Base-by-base conservation (phyloP, 2,113 vertebrate genomes). In the Halcyon malimbica region DNA sequence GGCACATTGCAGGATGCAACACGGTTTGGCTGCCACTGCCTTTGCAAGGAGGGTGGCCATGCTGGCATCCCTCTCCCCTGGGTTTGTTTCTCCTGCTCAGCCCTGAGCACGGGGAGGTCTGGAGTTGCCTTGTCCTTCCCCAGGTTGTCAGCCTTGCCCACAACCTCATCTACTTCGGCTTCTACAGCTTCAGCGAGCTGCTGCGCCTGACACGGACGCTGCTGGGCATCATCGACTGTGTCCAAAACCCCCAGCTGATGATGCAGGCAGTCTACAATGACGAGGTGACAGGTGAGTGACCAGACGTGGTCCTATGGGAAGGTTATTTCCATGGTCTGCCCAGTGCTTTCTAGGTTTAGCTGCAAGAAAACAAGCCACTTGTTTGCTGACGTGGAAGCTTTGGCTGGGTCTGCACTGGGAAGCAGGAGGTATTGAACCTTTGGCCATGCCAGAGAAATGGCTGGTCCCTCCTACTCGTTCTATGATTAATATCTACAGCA, bases 171-270 rank as follows among this genome's bases (percentile, higher is more conserved):
- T 99, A 99, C 98, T 99, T 99, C 91, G 99, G 99, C 68, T 99
- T 99, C 99, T 99, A 99, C 96, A 99, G 99, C 97, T 99, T 99
- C 97, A 99, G 99, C 18, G 99, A 99, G 97, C 98, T 99, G 71
- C 98, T 99, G 90, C 97, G 99, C 87, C 98, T 99, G 93, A 99
- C 99, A 0, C 98, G 99, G 82, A 99, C 99, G 0, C 98, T 99
- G 86, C 97, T 99, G 78, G 99, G 99, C 83, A 99, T 99, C 94
- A 99, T 99, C 1, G 99, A 99, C 98, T 99, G 99, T 1, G 98
- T 99, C 48, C 99, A 99, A 48, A 99, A 98, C 20, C 98, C 98
- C 12, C 97, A 98, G 6, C 85, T 96, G 89, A 97, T 96, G 39
- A 93, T 98, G 96, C 98, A 94, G 77, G 97, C 88, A 0, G 91